Conservation (phyloP, 2,797 vertebrate genomes). For the Megalops cyprinoides region DNA sequence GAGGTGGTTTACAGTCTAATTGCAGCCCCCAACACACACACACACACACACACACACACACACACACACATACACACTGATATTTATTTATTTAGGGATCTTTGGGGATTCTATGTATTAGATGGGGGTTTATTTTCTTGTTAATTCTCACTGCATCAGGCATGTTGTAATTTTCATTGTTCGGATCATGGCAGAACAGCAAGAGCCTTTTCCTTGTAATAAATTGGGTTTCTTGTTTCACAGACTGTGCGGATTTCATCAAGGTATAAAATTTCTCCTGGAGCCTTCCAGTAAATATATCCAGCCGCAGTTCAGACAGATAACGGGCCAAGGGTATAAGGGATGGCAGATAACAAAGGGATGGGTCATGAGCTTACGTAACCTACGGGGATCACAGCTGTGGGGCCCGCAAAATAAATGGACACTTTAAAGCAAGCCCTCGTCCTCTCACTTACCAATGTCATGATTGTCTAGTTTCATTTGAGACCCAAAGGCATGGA, state of each 20-base stretch:
- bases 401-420: constrained; percentile 8
- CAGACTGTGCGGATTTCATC: not conserved
- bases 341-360: not conserved
- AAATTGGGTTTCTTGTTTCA: constrained; percentile 21
- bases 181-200: not conserved
- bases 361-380: not conserved
- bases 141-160: not conserved
- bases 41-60: not conserved
- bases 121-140: not conserved
- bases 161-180: not conserved
- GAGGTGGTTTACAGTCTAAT: too few species aligned
- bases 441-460: not conserved
- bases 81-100: not conserved
- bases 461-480: not conserved
- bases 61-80: not conserved
- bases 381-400: not conserved
- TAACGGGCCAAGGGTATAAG: not conserved
- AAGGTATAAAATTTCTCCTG: constrained; percentile 11
- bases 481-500: not conserved
- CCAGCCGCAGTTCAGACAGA: not conserved
- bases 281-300: not conserved
- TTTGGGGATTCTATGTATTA: not conserved
- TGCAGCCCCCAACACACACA: too few species aligned
- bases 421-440: constrained; percentile 16
- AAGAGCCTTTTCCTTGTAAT: constrained; percentile 2